Evolutionary conservation across 2,797 vertebrate species (phyloP).

Genomic region (Catostomus latipinnis): DNA sequence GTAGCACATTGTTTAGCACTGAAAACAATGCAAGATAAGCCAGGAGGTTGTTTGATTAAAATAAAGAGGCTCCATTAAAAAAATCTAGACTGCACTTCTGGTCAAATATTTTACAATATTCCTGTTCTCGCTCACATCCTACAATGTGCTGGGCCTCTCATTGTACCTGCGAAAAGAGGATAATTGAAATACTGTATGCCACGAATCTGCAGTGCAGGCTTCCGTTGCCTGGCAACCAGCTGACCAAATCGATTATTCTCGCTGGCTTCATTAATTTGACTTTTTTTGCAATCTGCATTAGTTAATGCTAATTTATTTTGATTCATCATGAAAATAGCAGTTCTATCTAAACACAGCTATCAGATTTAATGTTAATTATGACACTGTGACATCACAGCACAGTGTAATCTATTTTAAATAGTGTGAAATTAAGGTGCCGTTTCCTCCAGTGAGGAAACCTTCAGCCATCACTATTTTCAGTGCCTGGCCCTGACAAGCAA

Average conservation of each 20-base stretch:
- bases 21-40: too few species aligned
- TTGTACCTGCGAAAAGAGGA: slow-evolving; percentile 82
- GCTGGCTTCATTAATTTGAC: slow-evolving; percentile 62
- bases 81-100: too few species aligned
- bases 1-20: too few species aligned
- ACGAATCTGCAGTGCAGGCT: slow-evolving; percentile 65
- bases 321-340: background rate
- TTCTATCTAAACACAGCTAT: background rate
- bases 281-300: background rate
- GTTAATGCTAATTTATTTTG: slow-evolving; percentile 40
- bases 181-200: slow-evolving; percentile 64
- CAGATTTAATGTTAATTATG: slow-evolving; percentile 1
- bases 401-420: slow-evolving; percentile 1
- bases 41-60: too few species aligned
- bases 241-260: slow-evolving; percentile 65
- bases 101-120: slow-evolving; percentile 3
- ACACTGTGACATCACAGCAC: background rate
- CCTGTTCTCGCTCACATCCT: slow-evolving; percentile 58
- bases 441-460: background rate
- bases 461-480: slow-evolving; percentile 33
- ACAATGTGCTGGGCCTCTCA: slow-evolving; percentile 74
- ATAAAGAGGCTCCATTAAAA: too few species aligned
- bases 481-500: slow-evolving; percentile 27
- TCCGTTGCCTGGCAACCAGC: slow-evolving; percentile 87
- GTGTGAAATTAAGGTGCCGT: slow-evolving; percentile 17